These are phyloP conservation scores for Albula goreensis DNA, from an alignment of 2,113 vertebrate species.

Conservation along the genomic window DNA sequence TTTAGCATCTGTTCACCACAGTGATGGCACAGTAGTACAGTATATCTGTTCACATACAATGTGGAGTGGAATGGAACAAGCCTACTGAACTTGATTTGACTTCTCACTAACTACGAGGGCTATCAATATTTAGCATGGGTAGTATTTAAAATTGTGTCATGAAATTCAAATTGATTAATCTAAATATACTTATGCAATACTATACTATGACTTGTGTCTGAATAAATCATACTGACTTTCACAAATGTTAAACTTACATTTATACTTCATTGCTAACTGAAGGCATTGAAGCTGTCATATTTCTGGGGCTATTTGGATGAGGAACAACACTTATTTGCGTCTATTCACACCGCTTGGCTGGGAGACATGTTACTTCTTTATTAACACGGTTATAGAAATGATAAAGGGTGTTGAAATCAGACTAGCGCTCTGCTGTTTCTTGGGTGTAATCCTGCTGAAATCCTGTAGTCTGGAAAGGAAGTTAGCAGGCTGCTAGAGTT, in stretches of 20 bases:
- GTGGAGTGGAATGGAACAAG: not conserved
- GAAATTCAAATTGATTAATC: too few relatives aligned
- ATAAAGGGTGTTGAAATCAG: conserved; percentile 21
- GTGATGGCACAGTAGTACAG: not conserved
- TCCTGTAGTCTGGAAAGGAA: conserved; percentile 27
- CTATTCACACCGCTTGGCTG: conserved; percentile 4
- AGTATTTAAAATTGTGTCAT: too few relatives aligned
- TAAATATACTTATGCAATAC: too few relatives aligned
- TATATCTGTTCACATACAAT: not conserved
- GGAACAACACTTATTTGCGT: not conserved
- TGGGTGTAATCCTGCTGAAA: conserved; percentile 32
- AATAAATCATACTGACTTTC: not conserved
- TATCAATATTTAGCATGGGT: too few relatives aligned
- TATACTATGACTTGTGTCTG: not conserved
- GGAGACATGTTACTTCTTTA: conserved; percentile 25
- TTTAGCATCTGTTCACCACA: not conserved
- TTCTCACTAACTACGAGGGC: too few relatives aligned
- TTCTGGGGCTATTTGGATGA: conserved; percentile 3
- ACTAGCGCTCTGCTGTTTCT: conserved; percentile 10
- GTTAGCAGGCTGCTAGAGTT: conserved; percentile 15
- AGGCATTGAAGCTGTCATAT: not conserved
- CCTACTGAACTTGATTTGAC: not conserved
- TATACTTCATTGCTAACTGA: not conserved
- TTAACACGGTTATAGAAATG: conserved; percentile 27
- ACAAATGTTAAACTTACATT: not conserved